phyloP scores from a whole-genome alignment of 2,888 invertebrate species.

The Ennomos fuscantarius region DNA sequence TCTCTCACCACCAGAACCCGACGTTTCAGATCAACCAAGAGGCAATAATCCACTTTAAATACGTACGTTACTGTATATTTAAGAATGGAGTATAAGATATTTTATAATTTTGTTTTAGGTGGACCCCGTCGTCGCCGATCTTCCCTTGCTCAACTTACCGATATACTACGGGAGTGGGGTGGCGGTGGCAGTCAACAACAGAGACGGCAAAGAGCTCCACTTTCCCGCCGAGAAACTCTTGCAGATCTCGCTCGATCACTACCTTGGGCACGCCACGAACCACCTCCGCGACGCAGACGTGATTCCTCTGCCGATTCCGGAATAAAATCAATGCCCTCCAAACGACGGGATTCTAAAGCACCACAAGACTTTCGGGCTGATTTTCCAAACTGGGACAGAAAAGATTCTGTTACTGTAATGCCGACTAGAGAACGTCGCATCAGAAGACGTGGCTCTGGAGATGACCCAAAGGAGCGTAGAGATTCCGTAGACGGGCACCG shows the following conservation, averaged over 20 bases:
- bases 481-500: constrained; percentile 89
- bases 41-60: constrained; percentile 51
- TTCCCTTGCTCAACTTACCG: constrained; percentile 94
- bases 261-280: constrained; percentile 90
- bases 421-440: constrained; percentile 76
- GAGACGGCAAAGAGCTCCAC: constrained; percentile 86
- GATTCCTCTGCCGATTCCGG: constrained; percentile 96
- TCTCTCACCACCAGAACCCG: constrained; percentile 93
- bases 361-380: constrained; percentile 89
- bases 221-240: constrained; percentile 93
- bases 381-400: constrained; percentile 89
- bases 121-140: constrained; percentile 91
- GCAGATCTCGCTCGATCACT: constrained; percentile 94
- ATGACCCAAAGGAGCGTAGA: constrained; percentile 82
- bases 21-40: constrained; percentile 85
- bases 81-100: neutral
- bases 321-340: constrained; percentile 90
- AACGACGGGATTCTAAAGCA: constrained; percentile 89
- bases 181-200: constrained; percentile 85
- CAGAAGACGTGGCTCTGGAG: constrained; percentile 87
- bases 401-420: constrained; percentile 86
- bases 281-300: constrained; percentile 89
- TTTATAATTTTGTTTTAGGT: constrained; percentile 60
- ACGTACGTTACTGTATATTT: neutral
- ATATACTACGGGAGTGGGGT: constrained; percentile 95